A percentile compares a stretch with the other conserved stretches of the same genome.
Conservation (phyloP, 2,888 invertebrate genomes). For the Clivina fossor region DNA sequence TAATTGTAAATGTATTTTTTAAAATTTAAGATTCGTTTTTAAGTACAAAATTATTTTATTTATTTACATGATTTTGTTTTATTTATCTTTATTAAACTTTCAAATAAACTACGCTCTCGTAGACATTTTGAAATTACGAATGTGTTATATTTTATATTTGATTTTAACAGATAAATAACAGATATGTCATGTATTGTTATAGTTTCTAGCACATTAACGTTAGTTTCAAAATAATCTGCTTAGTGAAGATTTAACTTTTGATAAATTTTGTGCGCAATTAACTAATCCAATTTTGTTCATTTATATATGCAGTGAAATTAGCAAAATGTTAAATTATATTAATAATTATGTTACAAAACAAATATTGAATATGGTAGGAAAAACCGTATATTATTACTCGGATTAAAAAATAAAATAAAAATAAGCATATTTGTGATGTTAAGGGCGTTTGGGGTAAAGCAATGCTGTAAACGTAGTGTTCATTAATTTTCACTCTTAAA, state of each 20-base stretch:
- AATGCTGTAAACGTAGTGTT: constrained; percentile 45
- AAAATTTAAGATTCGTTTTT: not conserved
- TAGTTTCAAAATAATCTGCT: too few species aligned
- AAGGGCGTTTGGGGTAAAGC: constrained; percentile 50
- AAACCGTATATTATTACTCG: constrained; percentile 49
- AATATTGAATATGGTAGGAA: constrained; percentile 51
- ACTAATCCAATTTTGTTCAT: constrained; percentile 33
- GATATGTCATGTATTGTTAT: not conserved
- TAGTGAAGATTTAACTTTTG: too few species aligned
- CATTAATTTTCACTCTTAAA: not conserved
- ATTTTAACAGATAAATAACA: not conserved
- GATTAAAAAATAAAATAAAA: too few species aligned
- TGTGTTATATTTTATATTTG: constrained; percentile 1
- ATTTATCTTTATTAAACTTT: too few species aligned
- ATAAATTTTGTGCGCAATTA: too few species aligned
- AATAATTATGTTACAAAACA: constrained; percentile 49
- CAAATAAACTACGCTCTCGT: too few species aligned
- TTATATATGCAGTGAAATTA: constrained; percentile 46
- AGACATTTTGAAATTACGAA: constrained; percentile 6
- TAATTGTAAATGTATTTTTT: not conserved
- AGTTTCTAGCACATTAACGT: not conserved
- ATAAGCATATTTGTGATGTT: constrained; percentile 55
- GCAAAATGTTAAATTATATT: constrained; percentile 50
- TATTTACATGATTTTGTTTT: too few species aligned
- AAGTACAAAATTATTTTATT: too few species aligned